Evolutionary conservation across 2,888 invertebrate genomes (phyloP), one percentile per base, ranked within the genome.

Genomic region (Onchidella celtica): DNA sequence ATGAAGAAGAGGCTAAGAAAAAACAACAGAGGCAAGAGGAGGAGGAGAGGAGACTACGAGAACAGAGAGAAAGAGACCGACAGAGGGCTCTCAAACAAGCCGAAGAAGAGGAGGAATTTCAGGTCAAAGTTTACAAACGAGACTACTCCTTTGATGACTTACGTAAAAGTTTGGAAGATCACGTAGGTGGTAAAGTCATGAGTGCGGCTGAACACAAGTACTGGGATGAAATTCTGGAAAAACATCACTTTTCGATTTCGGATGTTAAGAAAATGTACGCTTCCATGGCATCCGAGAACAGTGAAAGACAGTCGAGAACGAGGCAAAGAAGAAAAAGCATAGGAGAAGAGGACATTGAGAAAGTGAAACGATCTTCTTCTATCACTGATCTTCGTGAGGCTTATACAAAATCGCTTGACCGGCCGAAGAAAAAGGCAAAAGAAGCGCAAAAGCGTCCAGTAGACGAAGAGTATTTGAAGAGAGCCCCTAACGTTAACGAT

Each of bases 201-300:
- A 14, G 14, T 29, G 29, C 57, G 0, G 81, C 66, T 3, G 75
- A 81, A 38, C 68, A 61, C 29, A 81, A 75, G 40, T 75, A 81
- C 24, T 81, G 81, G 75, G 81, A 81, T 36, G 66, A 57, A 21
- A 81, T 81, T 40, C 66, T 81, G 11, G 59, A 81, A 24, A 81
- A 81, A 32, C 81, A 68, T 47, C n/a, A 74, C 27, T 81, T 75
- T 38, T 81, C 81, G 21, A 75, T 81, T n/a, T 14, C 32, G 14
- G 75, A 75, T 47, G 2, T 75, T 14, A 47, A 40, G 38, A 68
- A 75, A 38, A 24, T 61, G 3, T 75, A 68, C 29, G 75, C 74
- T n/a, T 21, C 47, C 4, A 21, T n/a, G n/a, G 27, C 72, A 11
- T 32, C 47, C 17, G 14, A 63, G 2, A 55, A 29, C n/a, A 29